Percentiles rank a stretch among this genome's conserved stretches.
Evolutionary conservation across 1,140 invertebrate species (phyloP).

Genomic region (Drosophila ficusphila): DNA sequence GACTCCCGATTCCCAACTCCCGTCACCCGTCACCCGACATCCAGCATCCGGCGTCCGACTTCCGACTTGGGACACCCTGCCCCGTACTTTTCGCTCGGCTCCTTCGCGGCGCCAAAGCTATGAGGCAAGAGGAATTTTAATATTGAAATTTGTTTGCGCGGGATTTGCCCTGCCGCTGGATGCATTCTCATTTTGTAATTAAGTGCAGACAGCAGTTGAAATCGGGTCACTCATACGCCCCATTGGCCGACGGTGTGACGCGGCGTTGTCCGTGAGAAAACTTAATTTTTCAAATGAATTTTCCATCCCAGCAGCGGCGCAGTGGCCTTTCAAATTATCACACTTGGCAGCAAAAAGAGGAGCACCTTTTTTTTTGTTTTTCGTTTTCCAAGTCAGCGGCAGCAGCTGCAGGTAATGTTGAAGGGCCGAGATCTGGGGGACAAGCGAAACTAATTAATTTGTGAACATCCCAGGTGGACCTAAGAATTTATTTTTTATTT

Average conservation of each 20-base stretch:
- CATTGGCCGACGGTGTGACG: slow-evolving; percentile 26
- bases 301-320: slow-evolving; percentile 38
- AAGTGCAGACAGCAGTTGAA: slow-evolving; percentile 74
- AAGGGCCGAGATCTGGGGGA: slow-evolving; percentile 47
- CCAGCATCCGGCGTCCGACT: slow-evolving; percentile 8
- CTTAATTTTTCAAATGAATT: slow-evolving; percentile 73
- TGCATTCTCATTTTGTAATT: slow-evolving; percentile 73
- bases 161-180: slow-evolving; percentile 37
- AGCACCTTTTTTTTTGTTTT: slow-evolving; percentile 23
- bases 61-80: slow-evolving; percentile 3
- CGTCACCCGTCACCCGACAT: too few species aligned
- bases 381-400: slow-evolving; percentile 1
- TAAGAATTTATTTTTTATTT: slow-evolving; percentile 4
- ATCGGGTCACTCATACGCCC: slow-evolving; percentile 72
- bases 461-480: slow-evolving; percentile 48
- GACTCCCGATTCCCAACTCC: background rate
- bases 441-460: slow-evolving; percentile 71
- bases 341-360: slow-evolving; percentile 30
- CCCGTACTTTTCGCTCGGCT: background rate
- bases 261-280: slow-evolving; percentile 26
- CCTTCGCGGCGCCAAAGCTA: slow-evolving; percentile 43
- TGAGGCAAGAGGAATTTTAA: slow-evolving; percentile 55
- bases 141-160: slow-evolving; percentile 72
- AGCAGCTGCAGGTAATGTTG: slow-evolving; percentile 62
- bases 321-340: slow-evolving; percentile 70